phyloP scores from a whole-genome alignment of 53 echinoderm and acorn worm genomes.

The Crossaster papposus region DNA sequence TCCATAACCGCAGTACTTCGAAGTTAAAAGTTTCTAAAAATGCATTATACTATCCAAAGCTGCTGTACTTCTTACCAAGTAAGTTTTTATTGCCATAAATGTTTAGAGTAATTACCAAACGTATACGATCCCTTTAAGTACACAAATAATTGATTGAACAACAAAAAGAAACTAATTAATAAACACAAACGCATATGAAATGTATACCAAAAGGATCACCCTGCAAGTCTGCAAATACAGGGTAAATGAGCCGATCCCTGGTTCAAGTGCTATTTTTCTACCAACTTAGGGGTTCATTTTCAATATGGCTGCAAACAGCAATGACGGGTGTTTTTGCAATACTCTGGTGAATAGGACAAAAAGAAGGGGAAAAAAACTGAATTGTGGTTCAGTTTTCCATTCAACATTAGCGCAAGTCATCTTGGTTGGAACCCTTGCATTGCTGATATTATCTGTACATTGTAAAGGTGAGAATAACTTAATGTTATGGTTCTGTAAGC shows the following conservation, averaged over 20 bases:
- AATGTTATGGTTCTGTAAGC: neutral
- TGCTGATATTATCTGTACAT: constrained; percentile 14
- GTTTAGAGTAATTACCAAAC: no score
- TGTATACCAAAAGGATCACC: neutral
- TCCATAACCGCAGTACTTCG: no score
- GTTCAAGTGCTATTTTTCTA: neutral
- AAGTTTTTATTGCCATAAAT: no score
- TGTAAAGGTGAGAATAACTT: constrained; percentile 34
- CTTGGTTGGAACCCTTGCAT: neutral
- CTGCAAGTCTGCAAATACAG: neutral
- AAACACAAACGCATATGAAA: neutral
- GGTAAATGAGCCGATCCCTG: constrained; percentile 31
- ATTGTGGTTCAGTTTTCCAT: neutral
- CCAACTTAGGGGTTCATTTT: constrained; percentile 36
- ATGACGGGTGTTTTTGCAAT: constrained; percentile 5
- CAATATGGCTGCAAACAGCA: constrained; percentile 49
- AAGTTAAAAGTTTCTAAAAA: no score
- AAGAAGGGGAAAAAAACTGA: neutral
- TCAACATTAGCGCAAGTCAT: neutral
- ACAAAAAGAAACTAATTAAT: neutral
- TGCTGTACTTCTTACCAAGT: no score
- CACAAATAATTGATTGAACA: neutral
- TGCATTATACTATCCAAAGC: no score
- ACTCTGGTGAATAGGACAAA: neutral
- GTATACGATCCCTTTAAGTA: no score